Evolutionary conservation across 92 coral and sea anemone species (phyloP).

Genomic region (Heteractis magnifica): DNA sequence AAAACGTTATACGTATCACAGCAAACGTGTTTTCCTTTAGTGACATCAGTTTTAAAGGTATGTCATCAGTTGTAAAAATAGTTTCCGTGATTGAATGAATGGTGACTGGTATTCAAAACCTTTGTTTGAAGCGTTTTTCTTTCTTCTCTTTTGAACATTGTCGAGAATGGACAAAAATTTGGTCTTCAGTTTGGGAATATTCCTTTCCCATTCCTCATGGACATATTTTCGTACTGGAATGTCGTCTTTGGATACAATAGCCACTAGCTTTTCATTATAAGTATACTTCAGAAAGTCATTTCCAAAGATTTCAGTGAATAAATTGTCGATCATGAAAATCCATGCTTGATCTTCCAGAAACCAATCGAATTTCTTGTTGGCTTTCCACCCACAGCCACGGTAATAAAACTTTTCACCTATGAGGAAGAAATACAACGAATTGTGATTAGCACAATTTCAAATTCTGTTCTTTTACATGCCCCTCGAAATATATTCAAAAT

Average conservation of each 20-base stretch:
- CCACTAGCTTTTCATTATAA: slow-evolving; percentile 13
- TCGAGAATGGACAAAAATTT: too few relatives aligned
- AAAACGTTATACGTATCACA: too few relatives aligned
- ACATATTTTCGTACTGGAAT: neutral
- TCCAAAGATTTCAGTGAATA: slow-evolving; percentile 40
- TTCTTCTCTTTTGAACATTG: too few relatives aligned
- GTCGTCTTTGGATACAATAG: neutral
- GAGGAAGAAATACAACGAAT: neutral
- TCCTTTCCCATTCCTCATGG: too few relatives aligned
- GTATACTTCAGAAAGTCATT: slow-evolving; percentile 36
- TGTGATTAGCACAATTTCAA: neutral
- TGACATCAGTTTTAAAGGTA: too few relatives aligned
- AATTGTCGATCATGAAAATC: slow-evolving; percentile 34
- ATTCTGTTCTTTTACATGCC: neutral
- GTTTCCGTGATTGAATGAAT: too few relatives aligned
- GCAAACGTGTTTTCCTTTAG: too few relatives aligned
- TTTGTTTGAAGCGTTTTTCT: too few relatives aligned
- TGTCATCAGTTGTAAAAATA: too few relatives aligned
- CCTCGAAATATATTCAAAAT: too few relatives aligned
- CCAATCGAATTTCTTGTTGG: slow-evolving; percentile 20
- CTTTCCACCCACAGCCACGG: slow-evolving; percentile 58
- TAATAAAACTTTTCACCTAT: slow-evolving; percentile 28
- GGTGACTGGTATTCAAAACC: too few relatives aligned
- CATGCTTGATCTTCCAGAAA: slow-evolving; percentile 29
- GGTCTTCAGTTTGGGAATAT: too few relatives aligned